These are phyloP conservation scores for Manis javanica DNA, from an alignment of 2,797 vertebrate genomes.

Conservation along the genomic window DNA sequence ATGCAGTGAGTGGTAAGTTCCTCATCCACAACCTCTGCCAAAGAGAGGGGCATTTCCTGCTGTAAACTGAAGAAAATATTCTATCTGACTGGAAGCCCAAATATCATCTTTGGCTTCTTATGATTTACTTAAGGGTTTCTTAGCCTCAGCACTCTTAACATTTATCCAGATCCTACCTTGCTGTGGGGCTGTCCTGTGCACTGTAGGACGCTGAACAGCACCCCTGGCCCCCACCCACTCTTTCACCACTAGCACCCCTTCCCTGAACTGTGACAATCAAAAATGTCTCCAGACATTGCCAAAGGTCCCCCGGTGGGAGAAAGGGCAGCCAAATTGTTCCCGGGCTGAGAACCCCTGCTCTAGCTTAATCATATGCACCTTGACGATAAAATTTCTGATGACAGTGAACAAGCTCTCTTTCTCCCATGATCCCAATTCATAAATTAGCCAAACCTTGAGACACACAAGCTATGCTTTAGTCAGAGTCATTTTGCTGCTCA, in stretches of 20 bases:
- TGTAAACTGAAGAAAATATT: not conserved
- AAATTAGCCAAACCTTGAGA: not conserved
- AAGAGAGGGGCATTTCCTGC: not conserved
- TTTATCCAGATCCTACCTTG: not conserved
- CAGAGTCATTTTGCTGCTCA: slow-evolving; percentile 34
- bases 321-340: not conserved
- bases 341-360: not conserved
- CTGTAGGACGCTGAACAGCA: not conserved
- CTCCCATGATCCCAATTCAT: not conserved
- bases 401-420: slow-evolving; percentile 34
- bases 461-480: not conserved
- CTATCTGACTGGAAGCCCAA: not conserved
- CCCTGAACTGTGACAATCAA: not conserved
- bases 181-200: not conserved
- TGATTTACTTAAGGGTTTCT: not conserved
- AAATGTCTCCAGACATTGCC: not conserved
- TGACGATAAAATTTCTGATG: slow-evolving; percentile 18
- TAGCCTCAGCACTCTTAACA: not conserved
- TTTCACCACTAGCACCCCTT: not conserved
- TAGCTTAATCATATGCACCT: not conserved
- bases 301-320: not conserved
- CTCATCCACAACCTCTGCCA: not conserved
- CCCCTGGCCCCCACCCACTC: not conserved
- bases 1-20: not conserved
- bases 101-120: not conserved